phyloP scores from a whole-genome alignment of 1,140 invertebrate genomes.

The Druon quercuslanigerum region DNA sequence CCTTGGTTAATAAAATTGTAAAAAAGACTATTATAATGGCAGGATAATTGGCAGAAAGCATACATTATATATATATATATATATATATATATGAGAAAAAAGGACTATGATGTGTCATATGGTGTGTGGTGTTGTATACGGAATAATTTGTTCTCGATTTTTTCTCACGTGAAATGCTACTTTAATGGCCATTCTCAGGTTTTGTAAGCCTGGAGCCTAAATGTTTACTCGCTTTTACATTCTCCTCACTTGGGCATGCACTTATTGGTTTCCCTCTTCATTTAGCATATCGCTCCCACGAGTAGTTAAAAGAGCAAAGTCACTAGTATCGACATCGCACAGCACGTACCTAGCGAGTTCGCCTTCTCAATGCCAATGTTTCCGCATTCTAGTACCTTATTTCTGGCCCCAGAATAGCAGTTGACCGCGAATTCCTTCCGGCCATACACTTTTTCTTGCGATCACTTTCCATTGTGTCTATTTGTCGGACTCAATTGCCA shows the following conservation, averaged over 20 bases:
- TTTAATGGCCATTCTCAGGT: conserved; percentile 52
- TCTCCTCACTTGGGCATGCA: too few species aligned
- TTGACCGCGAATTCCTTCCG: background rate
- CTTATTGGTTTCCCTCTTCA: conserved; percentile 36
- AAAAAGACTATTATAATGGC: too few species aligned
- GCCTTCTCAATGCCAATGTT: conserved; percentile 51
- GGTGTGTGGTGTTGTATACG: too few species aligned
- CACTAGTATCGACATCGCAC: conserved; percentile 48
- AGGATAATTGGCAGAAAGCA: too few species aligned
- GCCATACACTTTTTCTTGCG: too few species aligned
- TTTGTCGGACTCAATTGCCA: too few species aligned
- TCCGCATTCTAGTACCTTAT: conserved; percentile 61
- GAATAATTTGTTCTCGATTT: conserved; percentile 7
- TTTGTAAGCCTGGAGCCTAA: conserved; percentile 38
- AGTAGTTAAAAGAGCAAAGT: conserved; percentile 26
- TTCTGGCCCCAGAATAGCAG: conserved; percentile 48
- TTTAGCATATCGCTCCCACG: conserved; percentile 50
- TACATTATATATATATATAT: too few species aligned
- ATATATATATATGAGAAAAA: too few species aligned
- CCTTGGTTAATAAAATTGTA: too few species aligned
- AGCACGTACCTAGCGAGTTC: conserved; percentile 43
- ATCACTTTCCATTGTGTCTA: too few species aligned
- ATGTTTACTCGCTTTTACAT: too few species aligned
- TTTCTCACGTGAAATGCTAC: conserved; percentile 46
- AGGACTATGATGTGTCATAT: too few species aligned